phyloP scores from a whole-genome alignment of 2,888 invertebrate genomes.

The Drosophila glabriapex region DNA sequence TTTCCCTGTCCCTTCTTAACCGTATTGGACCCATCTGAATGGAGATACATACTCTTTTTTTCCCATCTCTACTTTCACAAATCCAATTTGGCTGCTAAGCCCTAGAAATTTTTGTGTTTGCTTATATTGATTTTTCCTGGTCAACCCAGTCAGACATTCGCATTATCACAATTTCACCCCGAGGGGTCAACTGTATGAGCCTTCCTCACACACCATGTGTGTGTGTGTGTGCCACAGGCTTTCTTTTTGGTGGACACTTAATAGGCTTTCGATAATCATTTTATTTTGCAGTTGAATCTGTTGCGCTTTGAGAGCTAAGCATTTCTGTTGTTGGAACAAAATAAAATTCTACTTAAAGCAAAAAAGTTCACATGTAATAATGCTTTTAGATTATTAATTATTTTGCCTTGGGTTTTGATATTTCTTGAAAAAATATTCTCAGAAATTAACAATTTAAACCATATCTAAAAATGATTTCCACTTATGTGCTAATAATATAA shows the following conservation, averaged over 20 bases:
- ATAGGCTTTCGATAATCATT: slow-evolving; percentile 36
- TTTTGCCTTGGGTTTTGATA: not conserved
- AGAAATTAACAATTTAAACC: not conserved
- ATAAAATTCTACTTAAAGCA: not conserved
- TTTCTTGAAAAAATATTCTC: not conserved
- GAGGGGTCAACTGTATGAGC: slow-evolving; percentile 19
- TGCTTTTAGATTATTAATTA: not conserved
- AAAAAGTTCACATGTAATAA: not conserved
- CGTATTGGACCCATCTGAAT: slow-evolving; percentile 23
- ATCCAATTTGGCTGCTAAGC: slow-evolving; percentile 82
- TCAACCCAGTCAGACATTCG: slow-evolving; percentile 6
- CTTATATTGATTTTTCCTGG: slow-evolving; percentile 78
- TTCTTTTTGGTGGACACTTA: slow-evolving; percentile 23
- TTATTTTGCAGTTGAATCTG: not conserved
- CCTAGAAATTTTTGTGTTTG: slow-evolving; percentile 62
- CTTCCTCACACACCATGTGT: not conserved
- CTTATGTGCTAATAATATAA: not conserved
- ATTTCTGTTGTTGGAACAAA: not conserved
- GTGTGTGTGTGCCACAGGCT: not conserved
- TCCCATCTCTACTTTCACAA: slow-evolving; percentile 46
- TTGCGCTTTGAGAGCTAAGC: not conserved
- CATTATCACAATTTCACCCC: slow-evolving; percentile 25
- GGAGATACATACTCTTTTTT: slow-evolving; percentile 30
- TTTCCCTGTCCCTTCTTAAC: slow-evolving; percentile 8
- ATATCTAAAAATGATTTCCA: not conserved